These are phyloP conservation scores for Rhamphomyia laevipes DNA, from an alignment of 2,888 invertebrate species.

Conservation along the genomic window DNA sequence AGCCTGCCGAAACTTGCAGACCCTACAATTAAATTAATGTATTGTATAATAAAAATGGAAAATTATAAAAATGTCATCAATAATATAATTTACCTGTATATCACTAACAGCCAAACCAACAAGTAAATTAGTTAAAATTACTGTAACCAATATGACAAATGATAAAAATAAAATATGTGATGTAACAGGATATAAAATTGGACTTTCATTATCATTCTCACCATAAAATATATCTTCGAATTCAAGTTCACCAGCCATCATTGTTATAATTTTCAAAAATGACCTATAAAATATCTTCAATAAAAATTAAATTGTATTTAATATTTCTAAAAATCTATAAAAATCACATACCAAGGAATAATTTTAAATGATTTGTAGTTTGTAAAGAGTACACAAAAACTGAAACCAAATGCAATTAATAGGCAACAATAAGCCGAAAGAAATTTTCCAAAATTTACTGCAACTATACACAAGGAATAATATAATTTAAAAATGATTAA, in stretches of 20 bases:
- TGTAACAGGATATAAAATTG: constrained; percentile 54
- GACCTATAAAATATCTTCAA: constrained; percentile 19
- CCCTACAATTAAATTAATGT: constrained; percentile 43
- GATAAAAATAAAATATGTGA: constrained; percentile 63
- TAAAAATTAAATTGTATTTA: not conserved
- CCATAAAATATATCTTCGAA: constrained; percentile 73
- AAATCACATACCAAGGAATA: constrained; percentile 35
- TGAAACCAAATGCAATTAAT: constrained; percentile 65
- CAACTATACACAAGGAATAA: constrained; percentile 39
- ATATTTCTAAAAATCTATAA: not conserved
- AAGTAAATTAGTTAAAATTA: constrained; percentile 70
- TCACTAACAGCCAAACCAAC: constrained; percentile 80
- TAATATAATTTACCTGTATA: constrained; percentile 48
- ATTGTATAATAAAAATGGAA: constrained; percentile 9
- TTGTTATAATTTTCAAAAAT: constrained; percentile 66
- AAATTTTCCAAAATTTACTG: constrained; percentile 72
- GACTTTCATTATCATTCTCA: constrained; percentile 27
- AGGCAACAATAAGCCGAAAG: constrained; percentile 69
- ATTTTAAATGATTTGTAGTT: constrained; percentile 60
- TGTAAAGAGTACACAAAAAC: constrained; percentile 70
- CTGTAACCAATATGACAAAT: constrained; percentile 68
- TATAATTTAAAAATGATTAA: too few relatives aligned
- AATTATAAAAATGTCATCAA: not conserved
- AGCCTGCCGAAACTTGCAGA: constrained; percentile 65
- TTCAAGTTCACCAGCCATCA: constrained; percentile 82